Evolutionary conservation across 37 sponge, comb jelly and placozoan genomes (phyloP), one percentile per base, ranked within the genome.

Genomic region (Mnemiopsis leidyi): DNA sequence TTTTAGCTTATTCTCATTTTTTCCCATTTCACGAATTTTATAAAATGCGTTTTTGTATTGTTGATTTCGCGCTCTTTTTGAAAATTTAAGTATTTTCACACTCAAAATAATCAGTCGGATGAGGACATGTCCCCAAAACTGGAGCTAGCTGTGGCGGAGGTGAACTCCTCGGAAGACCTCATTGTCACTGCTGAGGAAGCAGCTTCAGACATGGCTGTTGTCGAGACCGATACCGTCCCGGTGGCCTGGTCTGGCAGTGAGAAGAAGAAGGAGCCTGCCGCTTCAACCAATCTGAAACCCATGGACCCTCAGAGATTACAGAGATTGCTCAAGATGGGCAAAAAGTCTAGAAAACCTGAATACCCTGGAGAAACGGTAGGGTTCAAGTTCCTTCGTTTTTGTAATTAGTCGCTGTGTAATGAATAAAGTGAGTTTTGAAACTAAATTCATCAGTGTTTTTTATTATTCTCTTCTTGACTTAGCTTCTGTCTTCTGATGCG

Each of bases 361-460:
- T 79, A 79, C 82, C 82, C 82, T 33, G 82, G 37, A 7, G 36
- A 69, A 28, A 25, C 73, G 24, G 73, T 69, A 25, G 21, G 73
- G 13, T 48, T n/a, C n/a, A n/a, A n/a, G n/a, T n/a, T n/a, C n/a
- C n/a, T n/a, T n/a, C n/a, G n/a, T n/a, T n/a, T n/a, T n/a, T n/a
- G n/a, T n/a, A n/a, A n/a, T n/a, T n/a, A n/a, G n/a, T n/a, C n/a
- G n/a, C n/a, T n/a, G n/a, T n/a, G n/a, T n/a, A n/a, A n/a, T n/a
- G n/a, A n/a, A n/a, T n/a, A n/a, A n/a, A n/a, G n/a, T n/a, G n/a
- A n/a, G n/a, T n/a, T n/a, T n/a, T n/a, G n/a, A n/a, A n/a, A n/a
- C n/a, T n/a, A n/a, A n/a, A n/a, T n/a, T n/a, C n/a, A n/a, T n/a
- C n/a, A n/a, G n/a, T n/a, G n/a, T n/a, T n/a, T n/a, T n/a, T n/a